A percentile compares a stretch with the other conserved stretches of the same genome.
Evolutionary conservation across 23 tunicate genomes (phyloP).

Genomic region (Halocynthia aurantium): DNA sequence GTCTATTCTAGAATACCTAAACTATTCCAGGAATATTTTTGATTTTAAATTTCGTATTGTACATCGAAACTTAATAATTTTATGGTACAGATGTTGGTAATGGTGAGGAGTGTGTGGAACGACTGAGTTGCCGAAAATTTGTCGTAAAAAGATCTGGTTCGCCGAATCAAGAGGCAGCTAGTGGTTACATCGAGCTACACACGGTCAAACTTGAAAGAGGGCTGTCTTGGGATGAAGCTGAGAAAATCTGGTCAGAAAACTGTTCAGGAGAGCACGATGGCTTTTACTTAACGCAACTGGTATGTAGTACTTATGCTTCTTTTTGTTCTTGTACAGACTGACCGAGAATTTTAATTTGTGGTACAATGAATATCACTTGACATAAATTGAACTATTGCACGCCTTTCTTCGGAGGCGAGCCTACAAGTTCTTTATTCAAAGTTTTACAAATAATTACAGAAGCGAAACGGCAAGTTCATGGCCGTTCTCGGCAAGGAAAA

Average conservation of each 20-base stretch:
- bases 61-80: neutral
- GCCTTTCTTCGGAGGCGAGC: too few relatives aligned
- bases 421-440: neutral
- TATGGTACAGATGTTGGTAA: conserved; percentile 43
- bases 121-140: conserved; percentile 37
- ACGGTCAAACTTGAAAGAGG: conserved; percentile 74
- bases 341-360: neutral
- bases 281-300: conserved; percentile 48
- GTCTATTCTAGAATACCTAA: too few relatives aligned
- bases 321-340: neutral
- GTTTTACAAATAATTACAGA: conserved; percentile 5
- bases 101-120: conserved; percentile 35
- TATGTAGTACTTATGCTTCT: neutral
- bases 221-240: conserved; percentile 53
- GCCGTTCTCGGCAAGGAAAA: conserved; percentile 42
- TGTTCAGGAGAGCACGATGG: conserved; percentile 37
- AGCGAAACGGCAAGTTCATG: conserved; percentile 42
- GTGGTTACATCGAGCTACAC: conserved; percentile 46
- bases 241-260: conserved; percentile 1
- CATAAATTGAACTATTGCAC: too few relatives aligned
- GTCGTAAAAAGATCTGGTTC: conserved; percentile 10
- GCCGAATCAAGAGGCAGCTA: neutral
- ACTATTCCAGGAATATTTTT: too few relatives aligned
- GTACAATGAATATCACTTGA: too few relatives aligned
- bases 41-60: neutral